These are phyloP conservation scores for Dolichallabes microphthalmus DNA, from an alignment of 2,113 vertebrate species.

Conservation along the genomic window DNA sequence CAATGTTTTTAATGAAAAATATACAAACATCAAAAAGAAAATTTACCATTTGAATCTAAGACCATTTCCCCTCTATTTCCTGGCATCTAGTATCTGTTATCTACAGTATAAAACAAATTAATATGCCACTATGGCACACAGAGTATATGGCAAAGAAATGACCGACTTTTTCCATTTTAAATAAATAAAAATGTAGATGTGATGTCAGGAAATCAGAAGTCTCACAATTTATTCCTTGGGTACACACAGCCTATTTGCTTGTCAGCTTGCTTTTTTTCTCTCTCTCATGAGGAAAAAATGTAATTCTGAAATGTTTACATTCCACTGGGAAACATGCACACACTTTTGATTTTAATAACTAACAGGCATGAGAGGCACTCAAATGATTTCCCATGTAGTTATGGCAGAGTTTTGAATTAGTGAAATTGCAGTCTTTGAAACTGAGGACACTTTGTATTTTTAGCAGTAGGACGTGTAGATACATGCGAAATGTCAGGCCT, in stretches of 20 bases:
- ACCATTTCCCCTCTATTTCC: neutral
- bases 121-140: neutral
- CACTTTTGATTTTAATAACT: conserved; percentile 46
- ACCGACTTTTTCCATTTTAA: neutral
- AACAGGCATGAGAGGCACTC: conserved; percentile 25
- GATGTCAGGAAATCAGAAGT: conserved; percentile 17
- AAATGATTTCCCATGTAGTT: conserved; percentile 29
- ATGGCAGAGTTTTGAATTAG: conserved; percentile 27
- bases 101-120: neutral
- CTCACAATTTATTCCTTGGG: conserved; percentile 29
- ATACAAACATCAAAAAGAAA: neutral
- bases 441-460: neutral
- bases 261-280: conserved; percentile 1
- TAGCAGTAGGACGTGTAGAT: neutral
- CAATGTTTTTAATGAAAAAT: neutral
- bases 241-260: conserved; percentile 21
- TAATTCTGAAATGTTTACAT: conserved; percentile 16
- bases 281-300: conserved; percentile 8
- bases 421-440: neutral
- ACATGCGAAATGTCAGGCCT: neutral
- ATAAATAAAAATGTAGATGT: neutral
- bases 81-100: neutral
- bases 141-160: neutral
- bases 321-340: conserved; percentile 22
- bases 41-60: neutral